Conservation (phyloP, 2,888 invertebrate genomes). For the Cryptops parisi region DNA sequence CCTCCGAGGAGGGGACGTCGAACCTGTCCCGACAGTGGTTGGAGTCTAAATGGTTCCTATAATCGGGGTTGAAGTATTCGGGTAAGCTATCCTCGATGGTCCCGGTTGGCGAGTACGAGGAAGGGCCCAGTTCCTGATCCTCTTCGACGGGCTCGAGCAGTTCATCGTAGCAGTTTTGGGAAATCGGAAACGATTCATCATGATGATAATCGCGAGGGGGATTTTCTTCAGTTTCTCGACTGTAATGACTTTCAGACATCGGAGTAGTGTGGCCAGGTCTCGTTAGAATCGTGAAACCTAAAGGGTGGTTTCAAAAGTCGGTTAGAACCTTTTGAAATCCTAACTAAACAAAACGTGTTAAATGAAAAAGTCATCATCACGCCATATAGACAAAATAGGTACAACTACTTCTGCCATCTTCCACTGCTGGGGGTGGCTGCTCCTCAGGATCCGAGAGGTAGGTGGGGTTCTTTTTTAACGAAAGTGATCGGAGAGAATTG, state of each 20-base stretch:
- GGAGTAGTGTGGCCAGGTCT: conserved; percentile 16
- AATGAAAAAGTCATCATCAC: neutral
- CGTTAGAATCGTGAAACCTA: conserved; percentile 14
- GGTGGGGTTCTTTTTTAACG: conserved; percentile 19
- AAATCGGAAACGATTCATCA: conserved; percentile 3
- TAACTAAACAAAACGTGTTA: neutral
- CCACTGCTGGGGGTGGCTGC: conserved; percentile 17
- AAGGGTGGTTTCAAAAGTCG: neutral
- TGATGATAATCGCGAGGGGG: conserved; percentile 1
- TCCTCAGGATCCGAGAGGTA: conserved; percentile 18
- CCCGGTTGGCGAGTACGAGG: conserved; percentile 1
- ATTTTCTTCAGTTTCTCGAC: conserved; percentile 2
- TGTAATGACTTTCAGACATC: conserved; percentile 9
- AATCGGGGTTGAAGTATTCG: conserved; percentile 3
- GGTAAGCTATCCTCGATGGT: conserved; percentile 2
- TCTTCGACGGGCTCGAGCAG: conserved; percentile 53
- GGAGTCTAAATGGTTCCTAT: conserved; percentile 9
- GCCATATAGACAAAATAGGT: no score
- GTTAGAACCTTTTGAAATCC: neutral
- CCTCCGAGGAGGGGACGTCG: conserved; percentile 2
- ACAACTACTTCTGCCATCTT: no score
- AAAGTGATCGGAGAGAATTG: conserved; percentile 18
- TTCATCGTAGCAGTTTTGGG: conserved; percentile 40
- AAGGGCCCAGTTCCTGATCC: conserved; percentile 32
- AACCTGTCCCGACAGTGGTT: conserved; percentile 4